These are phyloP conservation scores for Cyclophora punctaria DNA, from an alignment of 2,888 invertebrate species.

Conservation along the genomic window DNA sequence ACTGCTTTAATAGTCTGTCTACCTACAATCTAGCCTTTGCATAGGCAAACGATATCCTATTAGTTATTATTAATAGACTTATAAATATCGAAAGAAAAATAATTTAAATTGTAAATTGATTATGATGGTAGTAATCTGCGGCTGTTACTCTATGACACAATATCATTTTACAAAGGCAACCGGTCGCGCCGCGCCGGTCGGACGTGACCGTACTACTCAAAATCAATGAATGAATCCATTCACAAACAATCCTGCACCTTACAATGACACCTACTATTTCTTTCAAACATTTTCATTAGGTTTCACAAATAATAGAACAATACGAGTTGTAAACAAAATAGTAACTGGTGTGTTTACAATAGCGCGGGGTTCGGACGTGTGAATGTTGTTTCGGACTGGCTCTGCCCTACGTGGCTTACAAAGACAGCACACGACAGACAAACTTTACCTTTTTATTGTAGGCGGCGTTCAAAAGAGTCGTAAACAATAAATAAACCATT, in stretches of 20 bases:
- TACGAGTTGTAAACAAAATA: slow-evolving; percentile 55
- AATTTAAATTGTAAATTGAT: too few relatives aligned
- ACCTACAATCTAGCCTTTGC: too few relatives aligned
- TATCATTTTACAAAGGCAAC: slow-evolving; percentile 37
- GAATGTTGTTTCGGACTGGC: slow-evolving; percentile 58
- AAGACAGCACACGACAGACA: slow-evolving; percentile 45
- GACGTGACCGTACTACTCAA: slow-evolving; percentile 51
- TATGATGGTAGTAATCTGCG: too few relatives aligned
- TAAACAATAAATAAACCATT: slow-evolving; percentile 51
- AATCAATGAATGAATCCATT: slow-evolving; percentile 42
- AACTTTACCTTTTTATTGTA: slow-evolving; percentile 48
- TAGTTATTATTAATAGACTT: too few relatives aligned
- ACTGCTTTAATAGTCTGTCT: too few relatives aligned
- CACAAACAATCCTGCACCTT: slow-evolving; percentile 25
- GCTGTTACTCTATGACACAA: slow-evolving; percentile 23
- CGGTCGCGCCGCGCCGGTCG: slow-evolving; percentile 28
- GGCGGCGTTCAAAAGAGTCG: slow-evolving; percentile 57
- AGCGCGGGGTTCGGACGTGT: slow-evolving; percentile 50
- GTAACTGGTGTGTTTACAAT: slow-evolving; percentile 65
- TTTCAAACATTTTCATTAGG: slow-evolving; percentile 50
- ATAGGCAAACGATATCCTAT: too few relatives aligned
- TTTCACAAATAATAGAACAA: slow-evolving; percentile 66
- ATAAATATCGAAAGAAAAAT: too few relatives aligned
- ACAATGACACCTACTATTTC: slow-evolving; percentile 34
- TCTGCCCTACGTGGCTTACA: slow-evolving; percentile 61